These are phyloP conservation scores for Phrynocephalus vlangalii DNA, from an alignment of 2,797 vertebrate genomes.

Conservation along the genomic window DNA sequence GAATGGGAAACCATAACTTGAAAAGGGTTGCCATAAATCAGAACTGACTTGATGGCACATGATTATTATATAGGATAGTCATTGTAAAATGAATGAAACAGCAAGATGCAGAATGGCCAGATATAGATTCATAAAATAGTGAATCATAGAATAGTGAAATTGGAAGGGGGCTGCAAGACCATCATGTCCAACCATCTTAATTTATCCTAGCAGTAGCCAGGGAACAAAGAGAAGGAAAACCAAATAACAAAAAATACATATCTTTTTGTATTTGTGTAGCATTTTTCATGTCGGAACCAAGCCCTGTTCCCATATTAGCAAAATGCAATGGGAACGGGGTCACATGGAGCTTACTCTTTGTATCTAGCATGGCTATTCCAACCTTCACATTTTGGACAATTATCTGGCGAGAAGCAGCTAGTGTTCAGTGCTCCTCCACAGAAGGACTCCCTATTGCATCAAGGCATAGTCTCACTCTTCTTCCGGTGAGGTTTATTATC, in stretches of 20 bases:
- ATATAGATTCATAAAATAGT: neutral
- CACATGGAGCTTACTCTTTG: neutral
- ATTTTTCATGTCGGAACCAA: neutral
- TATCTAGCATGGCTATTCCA: neutral
- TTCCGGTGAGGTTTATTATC: neutral
- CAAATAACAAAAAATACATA: neutral
- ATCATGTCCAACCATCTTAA: neutral
- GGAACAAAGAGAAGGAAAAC: neutral
- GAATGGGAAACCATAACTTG: no score
- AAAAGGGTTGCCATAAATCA: no score
- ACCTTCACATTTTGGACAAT: neutral
- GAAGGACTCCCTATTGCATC: no score
- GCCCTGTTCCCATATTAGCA: neutral
- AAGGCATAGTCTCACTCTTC: neutral
- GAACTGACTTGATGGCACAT: no score
- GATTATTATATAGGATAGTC: no score
- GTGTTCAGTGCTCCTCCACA: neutral
- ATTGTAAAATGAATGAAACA: neutral
- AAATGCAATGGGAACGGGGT: neutral
- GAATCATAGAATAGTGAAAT: no score
- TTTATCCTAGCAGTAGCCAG: neutral
- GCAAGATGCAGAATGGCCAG: neutral
- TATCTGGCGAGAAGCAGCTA: neutral
- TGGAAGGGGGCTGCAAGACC: no score
- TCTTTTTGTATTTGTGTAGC: neutral